phyloP scores from a whole-genome alignment of 2,113 vertebrate genomes.

The Corynorhinus townsendii region DNA sequence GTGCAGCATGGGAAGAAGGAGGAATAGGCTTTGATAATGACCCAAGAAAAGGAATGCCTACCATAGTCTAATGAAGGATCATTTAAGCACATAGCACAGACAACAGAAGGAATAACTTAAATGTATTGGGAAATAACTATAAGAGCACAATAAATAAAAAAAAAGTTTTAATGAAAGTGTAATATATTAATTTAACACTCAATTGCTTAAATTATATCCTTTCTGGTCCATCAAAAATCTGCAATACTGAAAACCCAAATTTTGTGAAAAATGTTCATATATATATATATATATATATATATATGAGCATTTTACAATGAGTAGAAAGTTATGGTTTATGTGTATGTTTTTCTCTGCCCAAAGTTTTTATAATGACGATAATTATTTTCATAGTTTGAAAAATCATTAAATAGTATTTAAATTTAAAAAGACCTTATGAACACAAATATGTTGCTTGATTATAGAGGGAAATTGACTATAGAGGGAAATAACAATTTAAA shows the following conservation, averaged over 20 bases:
- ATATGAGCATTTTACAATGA: background rate
- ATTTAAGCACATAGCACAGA: background rate
- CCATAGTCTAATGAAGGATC: background rate
- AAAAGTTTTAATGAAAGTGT: background rate
- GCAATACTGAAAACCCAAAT: background rate
- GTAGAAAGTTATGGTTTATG: background rate
- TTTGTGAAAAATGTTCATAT: background rate
- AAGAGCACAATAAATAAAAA: background rate
- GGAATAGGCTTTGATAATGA: background rate
- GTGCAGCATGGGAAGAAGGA: background rate
- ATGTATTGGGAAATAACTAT: background rate
- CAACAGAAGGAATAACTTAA: background rate
- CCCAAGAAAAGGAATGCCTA: background rate
- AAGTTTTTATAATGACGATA: background rate
- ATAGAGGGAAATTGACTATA: background rate
- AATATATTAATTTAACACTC: background rate
- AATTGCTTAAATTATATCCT: background rate
- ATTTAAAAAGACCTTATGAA: background rate
- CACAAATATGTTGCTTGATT: background rate
- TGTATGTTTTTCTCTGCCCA: background rate
- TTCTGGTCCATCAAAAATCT: background rate
- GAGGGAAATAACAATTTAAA: background rate
- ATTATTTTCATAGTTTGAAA: background rate
- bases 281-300: background rate
- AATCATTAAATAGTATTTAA: background rate